Evolutionary conservation across 2,113 vertebrate genomes (phyloP).

Genomic region (Acrocephalus kingi): DNA sequence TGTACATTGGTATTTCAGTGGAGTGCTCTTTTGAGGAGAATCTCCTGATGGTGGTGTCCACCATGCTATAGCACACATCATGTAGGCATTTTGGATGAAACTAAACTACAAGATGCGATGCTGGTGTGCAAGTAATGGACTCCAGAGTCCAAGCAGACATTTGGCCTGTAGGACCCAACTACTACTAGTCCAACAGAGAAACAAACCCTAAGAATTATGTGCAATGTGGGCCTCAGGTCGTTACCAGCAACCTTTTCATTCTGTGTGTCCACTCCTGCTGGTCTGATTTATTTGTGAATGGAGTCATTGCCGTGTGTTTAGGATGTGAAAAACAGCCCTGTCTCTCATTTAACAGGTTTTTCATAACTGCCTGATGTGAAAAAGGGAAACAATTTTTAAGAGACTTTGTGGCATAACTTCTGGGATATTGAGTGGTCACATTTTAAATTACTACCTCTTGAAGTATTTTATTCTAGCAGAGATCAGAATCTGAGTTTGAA

Average conservation of each 20-base stretch:
- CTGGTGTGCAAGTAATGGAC: background rate
- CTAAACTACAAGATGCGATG: background rate
- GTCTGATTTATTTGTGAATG: background rate
- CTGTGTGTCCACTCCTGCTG: accelerated
- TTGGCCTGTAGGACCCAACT: background rate
- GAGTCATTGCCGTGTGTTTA: background rate
- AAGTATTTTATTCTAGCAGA: background rate
- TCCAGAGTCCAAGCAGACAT: background rate
- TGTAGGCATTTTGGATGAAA: background rate
- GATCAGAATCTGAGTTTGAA: background rate
- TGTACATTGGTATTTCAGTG: background rate
- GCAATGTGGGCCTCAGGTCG: background rate
- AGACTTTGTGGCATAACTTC: background rate
- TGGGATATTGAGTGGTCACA: background rate
- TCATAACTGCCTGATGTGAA: background rate
- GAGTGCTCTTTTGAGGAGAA: background rate
- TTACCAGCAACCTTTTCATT: background rate
- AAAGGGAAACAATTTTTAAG: background rate
- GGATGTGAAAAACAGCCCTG: background rate
- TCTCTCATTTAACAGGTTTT: background rate
- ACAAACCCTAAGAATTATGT: background rate
- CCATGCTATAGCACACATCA: background rate
- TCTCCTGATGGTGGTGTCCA: background rate
- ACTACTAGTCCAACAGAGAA: background rate
- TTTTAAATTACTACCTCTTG: background rate